Evolutionary conservation across 2,797 vertebrate species (phyloP).

Genomic region (Tinamus major): DNA sequence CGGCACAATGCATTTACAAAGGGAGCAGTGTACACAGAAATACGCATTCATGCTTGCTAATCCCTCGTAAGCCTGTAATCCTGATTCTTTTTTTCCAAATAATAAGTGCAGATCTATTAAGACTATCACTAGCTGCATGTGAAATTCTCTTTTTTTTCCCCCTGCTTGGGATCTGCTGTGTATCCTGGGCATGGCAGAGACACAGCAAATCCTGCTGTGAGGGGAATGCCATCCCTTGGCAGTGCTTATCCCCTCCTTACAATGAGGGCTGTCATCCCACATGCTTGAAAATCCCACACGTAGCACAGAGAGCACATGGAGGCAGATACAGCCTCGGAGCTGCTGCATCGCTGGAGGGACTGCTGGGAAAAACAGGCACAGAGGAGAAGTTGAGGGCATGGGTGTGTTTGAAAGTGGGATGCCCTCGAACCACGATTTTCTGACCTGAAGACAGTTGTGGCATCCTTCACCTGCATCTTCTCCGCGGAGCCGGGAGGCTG

Average conservation of each 20-base stretch:
- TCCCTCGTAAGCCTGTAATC: slow-evolving; percentile 66
- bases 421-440: too few relatives aligned
- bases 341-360: not conserved
- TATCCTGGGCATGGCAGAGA: not conserved
- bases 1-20: slow-evolving; percentile 62
- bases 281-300: not conserved
- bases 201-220: too few relatives aligned
- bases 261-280: not conserved
- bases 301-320: accelerated
- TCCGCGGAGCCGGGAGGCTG: too few relatives aligned
- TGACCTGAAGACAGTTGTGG: too few relatives aligned
- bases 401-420: too few relatives aligned
- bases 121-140: slow-evolving; percentile 13
- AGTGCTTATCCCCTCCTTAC: not conserved
- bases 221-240: not conserved
- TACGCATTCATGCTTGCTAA: slow-evolving; percentile 32
- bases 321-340: not conserved
- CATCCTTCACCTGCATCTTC: too few relatives aligned
- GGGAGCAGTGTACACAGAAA: slow-evolving; percentile 41
- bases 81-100: slow-evolving; percentile 57
- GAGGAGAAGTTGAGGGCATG: too few relatives aligned
- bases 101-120: slow-evolving; percentile 56
- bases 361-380: too few relatives aligned
- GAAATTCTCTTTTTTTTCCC: not conserved
- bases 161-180: not conserved